These are phyloP conservation scores for Cheilosia vernalis DNA, from an alignment of 2,888 invertebrate genomes.

Conservation along the genomic window DNA sequence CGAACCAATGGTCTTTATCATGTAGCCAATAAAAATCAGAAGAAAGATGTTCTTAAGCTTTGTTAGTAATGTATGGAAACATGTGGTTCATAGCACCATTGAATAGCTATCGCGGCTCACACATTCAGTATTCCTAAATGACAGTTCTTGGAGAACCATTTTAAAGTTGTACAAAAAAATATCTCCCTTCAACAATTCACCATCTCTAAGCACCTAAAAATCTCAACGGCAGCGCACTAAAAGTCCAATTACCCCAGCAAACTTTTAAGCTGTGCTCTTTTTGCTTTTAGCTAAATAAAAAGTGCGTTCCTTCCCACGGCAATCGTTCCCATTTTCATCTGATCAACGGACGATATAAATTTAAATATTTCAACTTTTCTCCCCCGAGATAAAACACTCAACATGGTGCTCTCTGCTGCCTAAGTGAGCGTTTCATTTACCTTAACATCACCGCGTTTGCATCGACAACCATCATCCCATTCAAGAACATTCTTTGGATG, in stretches of 20 bases:
- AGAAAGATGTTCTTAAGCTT: too few species aligned
- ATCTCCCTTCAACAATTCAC: neutral
- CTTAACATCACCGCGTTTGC: constrained; percentile 13
- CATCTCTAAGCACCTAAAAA: neutral
- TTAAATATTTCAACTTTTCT: constrained; percentile 25
- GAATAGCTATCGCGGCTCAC: too few species aligned
- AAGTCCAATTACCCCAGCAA: neutral
- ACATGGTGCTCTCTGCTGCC: constrained; percentile 17
- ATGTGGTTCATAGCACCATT: too few species aligned
- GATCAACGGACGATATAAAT: neutral
- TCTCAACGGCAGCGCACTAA: neutral
- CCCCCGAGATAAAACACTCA: constrained; percentile 34
- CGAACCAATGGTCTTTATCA: too few species aligned
- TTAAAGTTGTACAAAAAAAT: neutral
- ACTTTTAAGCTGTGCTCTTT: neutral
- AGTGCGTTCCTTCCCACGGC: neutral
- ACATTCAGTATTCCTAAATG: too few species aligned
- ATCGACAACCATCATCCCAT: neutral
- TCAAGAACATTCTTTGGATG: constrained; percentile 20
- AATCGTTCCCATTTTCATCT: neutral
- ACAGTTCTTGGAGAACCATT: too few species aligned
- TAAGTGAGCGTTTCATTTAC: constrained; percentile 45
- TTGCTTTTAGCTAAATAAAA: neutral
- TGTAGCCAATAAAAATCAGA: too few species aligned
- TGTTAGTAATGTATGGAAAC: too few species aligned